Conservation (phyloP, 2,888 invertebrate species). For the Eueremaeus valkanovi region DNA sequence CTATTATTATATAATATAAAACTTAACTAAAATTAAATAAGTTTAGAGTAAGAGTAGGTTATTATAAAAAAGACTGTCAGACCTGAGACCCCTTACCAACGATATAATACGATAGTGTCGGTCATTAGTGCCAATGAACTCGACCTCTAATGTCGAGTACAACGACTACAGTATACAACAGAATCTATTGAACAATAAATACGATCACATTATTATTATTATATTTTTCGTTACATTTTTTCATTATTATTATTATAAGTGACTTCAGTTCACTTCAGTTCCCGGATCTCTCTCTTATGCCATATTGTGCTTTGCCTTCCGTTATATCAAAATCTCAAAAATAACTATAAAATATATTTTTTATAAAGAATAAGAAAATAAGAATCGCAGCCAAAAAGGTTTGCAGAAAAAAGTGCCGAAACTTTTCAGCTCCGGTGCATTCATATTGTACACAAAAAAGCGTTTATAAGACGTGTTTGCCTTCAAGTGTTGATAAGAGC, state of each 20-base stretch:
- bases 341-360: not conserved
- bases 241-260: conserved; percentile 1
- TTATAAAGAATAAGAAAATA: not conserved
- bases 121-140: conserved; percentile 29
- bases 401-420: not conserved
- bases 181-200: not conserved
- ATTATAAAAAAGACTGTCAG: not conserved
- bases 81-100: not conserved
- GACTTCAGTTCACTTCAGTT: not conserved
- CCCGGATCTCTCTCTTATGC: conserved; percentile 18
- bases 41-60: not conserved
- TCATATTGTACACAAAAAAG: not conserved
- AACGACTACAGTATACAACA: not conserved
- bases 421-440: not conserved
- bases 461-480: not conserved
- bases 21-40: not conserved
- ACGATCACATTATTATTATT: not conserved
- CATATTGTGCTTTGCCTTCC: not conserved
- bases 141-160: not conserved
- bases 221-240: not conserved
- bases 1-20: not conserved
- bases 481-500: not conserved
- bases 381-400: not conserved
- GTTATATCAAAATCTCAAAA: not conserved
- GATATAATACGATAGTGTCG: not conserved